Base-by-base conservation (phyloP, 2,888 invertebrate genomes). In the Hecatera dysodea region DNA sequence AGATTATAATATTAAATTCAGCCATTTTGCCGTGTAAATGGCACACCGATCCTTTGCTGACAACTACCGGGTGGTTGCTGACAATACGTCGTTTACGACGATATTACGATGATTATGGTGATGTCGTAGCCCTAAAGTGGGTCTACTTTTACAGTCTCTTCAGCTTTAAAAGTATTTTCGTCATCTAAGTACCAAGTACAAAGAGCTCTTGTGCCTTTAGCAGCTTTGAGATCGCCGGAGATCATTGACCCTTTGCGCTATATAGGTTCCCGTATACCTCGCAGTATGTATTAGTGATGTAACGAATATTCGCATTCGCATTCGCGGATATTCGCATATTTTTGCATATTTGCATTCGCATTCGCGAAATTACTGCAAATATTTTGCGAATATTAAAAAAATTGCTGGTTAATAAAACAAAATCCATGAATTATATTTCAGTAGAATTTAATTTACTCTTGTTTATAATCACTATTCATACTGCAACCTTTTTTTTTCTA, bases 81-180 rank as follows among this genome's bases (percentile, higher is more conserved):
- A 67, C 62, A 67, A 48, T 62, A 53, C 52, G 12, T n/a, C 42
- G 74, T 67, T 67, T 67, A 79, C 73, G 74, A 63, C 42, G n/a
- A n/a, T 59, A 79, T 79, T 79, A 63, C 42, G n/a, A n/a, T 59
- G 67, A 76, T 79, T 74, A 59, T 9, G 80, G 33, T 76, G 53
- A 66, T 76, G 74, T 73, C 67, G 79, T 59, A 27, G 48, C 29
- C 12, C 36, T 61, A 33, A 33, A 33, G 8, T 33, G 33, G 33
- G 33, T 33, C 33, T 33, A 27, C 52, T 64, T 33, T 46, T 72
- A 69, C 44, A 17, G 27, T 62, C 44, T 27, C 48, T 55, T 27
- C 62, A 52, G 22, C 65, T 46, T 57, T 44, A 44, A 61, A 48
- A 62, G 53, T 55, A 64, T 52, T 75, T 59, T 56, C 52, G 39